Evolutionary conservation across 2,888 invertebrate species (phyloP), one percentile per base, ranked within the genome.

Genomic region (Conops quadrifasciatus): DNA sequence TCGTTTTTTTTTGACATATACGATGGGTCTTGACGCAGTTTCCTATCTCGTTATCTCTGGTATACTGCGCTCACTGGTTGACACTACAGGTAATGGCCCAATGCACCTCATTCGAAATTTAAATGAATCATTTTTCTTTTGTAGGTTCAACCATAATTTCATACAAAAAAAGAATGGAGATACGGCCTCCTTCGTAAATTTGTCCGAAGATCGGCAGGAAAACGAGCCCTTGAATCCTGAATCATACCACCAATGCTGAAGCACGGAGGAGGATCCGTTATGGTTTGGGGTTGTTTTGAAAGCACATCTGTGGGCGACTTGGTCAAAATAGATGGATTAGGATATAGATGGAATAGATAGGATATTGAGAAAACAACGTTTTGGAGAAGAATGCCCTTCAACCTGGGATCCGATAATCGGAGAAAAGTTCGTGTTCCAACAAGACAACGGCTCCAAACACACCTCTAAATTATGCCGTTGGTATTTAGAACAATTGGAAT

Each of bases 351-450:
- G n/a, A n/a, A n/a, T n/a, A n/a, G n/a, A n/a, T n/a, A 53, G 19
- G 3, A 21, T n/a, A n/a, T 11, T 21, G n/a, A 13, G 3, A 21
- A 53, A n/a, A n/a, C n/a, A n/a, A n/a, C n/a, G 13, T 53, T n/a
- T n/a, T 53, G 53, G 53, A 53, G 21, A 53, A n/a, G 13, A 53
- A 53, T 19, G 21, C 53, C n/a, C 53, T 53, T n/a, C 53, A 19
- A 53, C 21, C 53, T 53, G 53, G 53, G 9, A 53, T 21, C 21
- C 53, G 4, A 53, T n/a, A 19, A 49, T n/a, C 15, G 49, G n/a
- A 49, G 16, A 19, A 0, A n/a, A 49, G 16, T 49, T 3, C 49
- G n/a, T 49, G n/a, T 49, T 13, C 7, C 49, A n/a, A n/a, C n/a
- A 49, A 13, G 49, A 49, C n/a, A 49, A 49, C 9, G 16, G n/a